These are phyloP conservation scores for Mormyrus hasselquistii DNA, from an alignment of 2,797 vertebrate species.

Conservation along the genomic window DNA sequence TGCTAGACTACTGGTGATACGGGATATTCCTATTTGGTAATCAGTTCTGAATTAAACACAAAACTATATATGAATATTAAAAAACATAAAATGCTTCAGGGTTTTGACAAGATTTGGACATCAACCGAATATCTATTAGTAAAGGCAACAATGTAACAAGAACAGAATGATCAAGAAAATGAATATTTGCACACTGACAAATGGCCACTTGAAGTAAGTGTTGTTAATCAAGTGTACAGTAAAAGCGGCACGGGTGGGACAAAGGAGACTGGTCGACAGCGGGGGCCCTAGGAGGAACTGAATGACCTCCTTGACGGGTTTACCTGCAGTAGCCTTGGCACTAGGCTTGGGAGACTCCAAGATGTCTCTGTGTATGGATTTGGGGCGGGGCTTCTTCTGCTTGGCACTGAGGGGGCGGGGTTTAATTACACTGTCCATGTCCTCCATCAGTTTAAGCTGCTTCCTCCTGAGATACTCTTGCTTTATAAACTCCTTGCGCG, in stretches of 20 bases:
- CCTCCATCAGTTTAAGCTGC: constrained; percentile 90
- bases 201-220: background rate
- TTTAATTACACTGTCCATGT: constrained; percentile 86
- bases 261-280: background rate
- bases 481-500: constrained; percentile 83
- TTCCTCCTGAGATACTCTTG: constrained; percentile 87
- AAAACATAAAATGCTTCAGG: background rate
- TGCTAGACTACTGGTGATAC: background rate
- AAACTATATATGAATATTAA: background rate
- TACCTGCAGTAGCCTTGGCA: constrained; percentile 76
- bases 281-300: constrained; percentile 19
- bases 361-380: constrained; percentile 90
- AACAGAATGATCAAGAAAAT: background rate
- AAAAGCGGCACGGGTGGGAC: background rate
- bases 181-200: background rate
- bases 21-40: background rate
- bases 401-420: constrained; percentile 75
- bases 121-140: background rate
- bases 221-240: background rate
- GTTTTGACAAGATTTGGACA: background rate
- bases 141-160: background rate
- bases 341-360: constrained; percentile 77
- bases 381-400: constrained; percentile 85
- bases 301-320: constrained; percentile 42
- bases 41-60: background rate